Conservation (phyloP, 2,113 vertebrate genomes). For the Tonatia bakeri region DNA sequence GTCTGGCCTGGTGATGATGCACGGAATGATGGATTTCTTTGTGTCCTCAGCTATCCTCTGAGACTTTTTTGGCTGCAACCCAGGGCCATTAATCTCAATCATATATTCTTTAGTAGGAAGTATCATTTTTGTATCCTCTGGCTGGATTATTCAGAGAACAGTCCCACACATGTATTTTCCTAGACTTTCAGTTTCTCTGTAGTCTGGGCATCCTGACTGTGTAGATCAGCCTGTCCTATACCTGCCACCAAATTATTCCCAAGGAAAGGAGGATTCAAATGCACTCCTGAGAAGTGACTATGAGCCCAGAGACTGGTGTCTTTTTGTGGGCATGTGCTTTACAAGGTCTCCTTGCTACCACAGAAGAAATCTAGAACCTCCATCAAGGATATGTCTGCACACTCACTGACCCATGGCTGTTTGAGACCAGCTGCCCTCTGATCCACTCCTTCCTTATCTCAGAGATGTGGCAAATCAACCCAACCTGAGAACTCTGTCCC, state of each 20-base stretch:
- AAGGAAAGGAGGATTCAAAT: background rate
- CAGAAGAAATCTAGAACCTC: background rate
- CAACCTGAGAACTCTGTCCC: background rate
- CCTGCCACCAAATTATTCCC: background rate
- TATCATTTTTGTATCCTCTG: background rate
- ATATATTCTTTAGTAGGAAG: background rate
- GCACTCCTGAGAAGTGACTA: background rate
- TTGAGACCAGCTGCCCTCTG: background rate
- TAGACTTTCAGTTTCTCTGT: background rate
- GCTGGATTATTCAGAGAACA: background rate
- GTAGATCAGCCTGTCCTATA: background rate
- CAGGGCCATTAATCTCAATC: background rate
- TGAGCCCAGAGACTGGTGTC: background rate
- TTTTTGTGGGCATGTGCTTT: background rate
- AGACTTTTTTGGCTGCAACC: background rate
- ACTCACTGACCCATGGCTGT: background rate
- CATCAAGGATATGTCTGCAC: background rate
- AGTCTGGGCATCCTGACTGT: background rate
- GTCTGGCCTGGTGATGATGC: background rate
- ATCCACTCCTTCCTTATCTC: background rate
- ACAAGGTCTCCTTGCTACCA: background rate
- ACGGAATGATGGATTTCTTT: background rate
- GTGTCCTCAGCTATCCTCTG: conserved; percentile 13
- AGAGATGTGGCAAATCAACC: background rate
- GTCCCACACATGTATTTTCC: background rate